These are phyloP conservation scores for Chloebia gouldiae DNA, from an alignment of 2,113 vertebrate genomes.

Conservation along the genomic window DNA sequence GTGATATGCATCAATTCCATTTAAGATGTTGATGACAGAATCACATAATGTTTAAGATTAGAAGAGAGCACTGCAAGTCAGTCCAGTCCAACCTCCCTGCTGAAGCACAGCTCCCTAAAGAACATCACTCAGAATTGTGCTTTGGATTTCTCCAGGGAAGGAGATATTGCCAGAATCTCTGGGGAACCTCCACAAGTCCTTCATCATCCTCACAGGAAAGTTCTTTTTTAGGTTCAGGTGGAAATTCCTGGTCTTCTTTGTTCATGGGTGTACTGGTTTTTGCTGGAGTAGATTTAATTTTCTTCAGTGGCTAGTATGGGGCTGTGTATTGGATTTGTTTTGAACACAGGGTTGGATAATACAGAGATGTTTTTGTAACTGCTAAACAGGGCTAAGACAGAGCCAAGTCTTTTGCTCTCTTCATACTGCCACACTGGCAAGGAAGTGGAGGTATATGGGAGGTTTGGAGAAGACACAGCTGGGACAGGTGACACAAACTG, in stretches of 20 bases:
- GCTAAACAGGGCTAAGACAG: neutral
- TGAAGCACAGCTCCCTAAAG: neutral
- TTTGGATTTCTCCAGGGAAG: neutral
- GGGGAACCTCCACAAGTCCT: neutral
- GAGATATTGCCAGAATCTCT: neutral
- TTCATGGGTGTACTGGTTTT: neutral
- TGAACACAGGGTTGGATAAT: neutral
- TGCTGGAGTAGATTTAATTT: neutral
- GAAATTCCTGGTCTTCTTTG: neutral
- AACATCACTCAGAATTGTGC: neutral
- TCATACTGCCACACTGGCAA: neutral
- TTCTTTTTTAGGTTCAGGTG: neutral
- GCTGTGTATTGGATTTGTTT: neutral
- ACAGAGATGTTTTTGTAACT: neutral
- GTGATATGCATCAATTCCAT: neutral
- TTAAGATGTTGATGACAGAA: neutral
- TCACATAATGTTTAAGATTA: neutral
- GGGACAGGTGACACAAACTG: neutral
- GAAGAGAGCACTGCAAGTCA: neutral
- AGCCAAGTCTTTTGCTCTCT: neutral
- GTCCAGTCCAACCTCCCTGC: neutral
- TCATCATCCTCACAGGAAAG: neutral
- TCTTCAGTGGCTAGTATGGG: neutral
- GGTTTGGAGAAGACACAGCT: neutral
- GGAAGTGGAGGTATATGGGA: neutral